Conservation (phyloP, 2,888 invertebrate species). For the Yponomeuta evonymella region DNA sequence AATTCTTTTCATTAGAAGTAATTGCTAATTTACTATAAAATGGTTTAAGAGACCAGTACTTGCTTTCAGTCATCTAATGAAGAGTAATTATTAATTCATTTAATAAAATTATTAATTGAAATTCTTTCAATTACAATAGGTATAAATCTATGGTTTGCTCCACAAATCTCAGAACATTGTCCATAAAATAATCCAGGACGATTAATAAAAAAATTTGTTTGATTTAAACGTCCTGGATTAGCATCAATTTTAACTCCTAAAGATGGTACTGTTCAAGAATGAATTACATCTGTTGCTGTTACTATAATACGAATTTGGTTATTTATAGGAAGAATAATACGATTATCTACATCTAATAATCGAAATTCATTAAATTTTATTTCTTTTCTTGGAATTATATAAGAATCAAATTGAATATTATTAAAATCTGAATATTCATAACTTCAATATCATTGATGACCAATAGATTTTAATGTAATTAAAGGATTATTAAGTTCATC, state of each 20-base stretch:
- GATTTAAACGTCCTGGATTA: constrained; percentile 79
- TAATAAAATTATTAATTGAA: constrained; percentile 71
- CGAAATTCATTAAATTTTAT: constrained; percentile 65
- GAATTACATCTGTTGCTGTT: constrained; percentile 79
- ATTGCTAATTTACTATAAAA: constrained; percentile 76
- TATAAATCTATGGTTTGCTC: constrained; percentile 87
- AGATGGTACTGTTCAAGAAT: constrained; percentile 79
- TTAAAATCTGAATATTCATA: constrained; percentile 81
- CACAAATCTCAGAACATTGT: constrained; percentile 90
- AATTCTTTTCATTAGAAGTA: constrained; percentile 81
- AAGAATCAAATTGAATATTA: constrained; percentile 78
- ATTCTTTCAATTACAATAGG: constrained; percentile 82
- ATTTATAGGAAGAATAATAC: constrained; percentile 74
- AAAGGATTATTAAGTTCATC: constrained; percentile 78
- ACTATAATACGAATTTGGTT: constrained; percentile 79
- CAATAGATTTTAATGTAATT: constrained; percentile 78
- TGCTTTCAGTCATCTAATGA: constrained; percentile 82
- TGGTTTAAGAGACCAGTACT: constrained; percentile 84
- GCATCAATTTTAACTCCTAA: constrained; percentile 81
- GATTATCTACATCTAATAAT: constrained; percentile 79
- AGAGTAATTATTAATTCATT: constrained; percentile 72
- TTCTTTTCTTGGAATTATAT: constrained; percentile 67
- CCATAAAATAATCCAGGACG: constrained; percentile 82
- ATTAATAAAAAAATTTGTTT: constrained; percentile 77
- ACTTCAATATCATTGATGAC: constrained; percentile 81